A percentile compares a stretch with the other conserved stretches of the same genome.
Evolutionary conservation across 2,888 invertebrate genomes (phyloP).

Genomic region (Torymus auratus): DNA sequence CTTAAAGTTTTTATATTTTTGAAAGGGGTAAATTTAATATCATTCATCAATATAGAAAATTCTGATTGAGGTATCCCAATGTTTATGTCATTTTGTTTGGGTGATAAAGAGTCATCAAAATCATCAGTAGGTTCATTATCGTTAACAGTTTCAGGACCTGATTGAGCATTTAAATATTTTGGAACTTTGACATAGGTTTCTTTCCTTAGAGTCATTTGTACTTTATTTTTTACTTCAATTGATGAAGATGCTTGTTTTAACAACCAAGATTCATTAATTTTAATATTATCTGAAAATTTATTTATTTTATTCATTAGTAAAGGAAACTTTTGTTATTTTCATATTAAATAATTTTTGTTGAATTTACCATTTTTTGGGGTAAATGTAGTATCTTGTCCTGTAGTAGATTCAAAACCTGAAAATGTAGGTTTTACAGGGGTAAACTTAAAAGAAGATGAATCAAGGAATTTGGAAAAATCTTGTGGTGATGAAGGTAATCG

Average conservation of each 20-base stretch:
- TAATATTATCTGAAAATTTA: slow-evolving; percentile 6
- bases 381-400: slow-evolving; percentile 13
- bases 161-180: slow-evolving; percentile 31
- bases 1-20: slow-evolving; percentile 44
- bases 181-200: slow-evolving; percentile 67
- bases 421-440: slow-evolving; percentile 60
- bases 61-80: slow-evolving; percentile 57
- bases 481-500: slow-evolving; percentile 18
- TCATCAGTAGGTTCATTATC: slow-evolving; percentile 55
- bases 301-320: too few relatives aligned
- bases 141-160: background rate
- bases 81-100: slow-evolving; percentile 45
- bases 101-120: slow-evolving; percentile 65
- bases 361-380: slow-evolving; percentile 32
- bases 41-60: slow-evolving; percentile 67
- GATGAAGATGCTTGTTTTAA: slow-evolving; percentile 18
- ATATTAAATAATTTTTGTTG: slow-evolving; percentile 8
- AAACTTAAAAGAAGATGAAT: slow-evolving; percentile 62
- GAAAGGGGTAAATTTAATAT: slow-evolving; percentile 66
- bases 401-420: slow-evolving; percentile 30
- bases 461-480: slow-evolving; percentile 62
- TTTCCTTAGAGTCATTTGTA: slow-evolving; percentile 61
- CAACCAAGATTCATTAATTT: slow-evolving; percentile 29
- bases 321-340: too few relatives aligned
- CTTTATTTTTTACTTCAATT: slow-evolving; percentile 41